These are phyloP conservation scores for Drosophila flavopinicola DNA, from an alignment of 2,888 invertebrate species.

Conservation along the genomic window DNA sequence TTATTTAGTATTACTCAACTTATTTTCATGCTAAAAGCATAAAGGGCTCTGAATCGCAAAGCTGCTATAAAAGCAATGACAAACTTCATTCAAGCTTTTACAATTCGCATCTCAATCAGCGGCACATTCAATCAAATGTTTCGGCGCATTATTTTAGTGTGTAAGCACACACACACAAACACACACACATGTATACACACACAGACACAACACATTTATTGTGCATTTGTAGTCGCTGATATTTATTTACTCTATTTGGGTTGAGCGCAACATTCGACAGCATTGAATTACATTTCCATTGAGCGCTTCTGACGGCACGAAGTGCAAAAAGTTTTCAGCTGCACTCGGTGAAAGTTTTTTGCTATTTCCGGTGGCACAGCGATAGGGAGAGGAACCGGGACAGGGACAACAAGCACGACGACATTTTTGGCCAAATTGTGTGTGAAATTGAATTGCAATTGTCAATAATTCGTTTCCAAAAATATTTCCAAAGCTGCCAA, in stretches of 20 bases:
- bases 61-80: constrained; percentile 30
- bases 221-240: constrained; percentile 54
- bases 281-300: constrained; percentile 74
- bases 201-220: constrained; percentile 48
- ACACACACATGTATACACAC: no score
- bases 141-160: constrained; percentile 45
- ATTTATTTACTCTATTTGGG: constrained; percentile 66
- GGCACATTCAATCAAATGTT: constrained; percentile 66
- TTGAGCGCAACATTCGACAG: constrained; percentile 37
- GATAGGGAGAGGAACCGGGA: constrained; percentile 3
- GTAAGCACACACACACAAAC: constrained; percentile 31
- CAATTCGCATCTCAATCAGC: constrained; percentile 65
- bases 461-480: constrained; percentile 76
- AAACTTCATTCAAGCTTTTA: constrained; percentile 41
- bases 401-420: constrained; percentile 36
- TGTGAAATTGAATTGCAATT: constrained; percentile 78
- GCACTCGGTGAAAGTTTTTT: constrained; percentile 58
- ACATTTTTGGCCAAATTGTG: constrained; percentile 76
- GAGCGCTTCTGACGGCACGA: constrained; percentile 48
- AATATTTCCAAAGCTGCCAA: constrained; percentile 56
- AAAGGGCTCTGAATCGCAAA: constrained; percentile 17
- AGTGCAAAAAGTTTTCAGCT: constrained; percentile 58
- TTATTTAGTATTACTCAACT: constrained; percentile 8
- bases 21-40: constrained; percentile 7
- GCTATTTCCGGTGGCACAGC: constrained; percentile 66